Conservation (phyloP, 1,140 invertebrate species). For the Drosophila suzukii region DNA sequence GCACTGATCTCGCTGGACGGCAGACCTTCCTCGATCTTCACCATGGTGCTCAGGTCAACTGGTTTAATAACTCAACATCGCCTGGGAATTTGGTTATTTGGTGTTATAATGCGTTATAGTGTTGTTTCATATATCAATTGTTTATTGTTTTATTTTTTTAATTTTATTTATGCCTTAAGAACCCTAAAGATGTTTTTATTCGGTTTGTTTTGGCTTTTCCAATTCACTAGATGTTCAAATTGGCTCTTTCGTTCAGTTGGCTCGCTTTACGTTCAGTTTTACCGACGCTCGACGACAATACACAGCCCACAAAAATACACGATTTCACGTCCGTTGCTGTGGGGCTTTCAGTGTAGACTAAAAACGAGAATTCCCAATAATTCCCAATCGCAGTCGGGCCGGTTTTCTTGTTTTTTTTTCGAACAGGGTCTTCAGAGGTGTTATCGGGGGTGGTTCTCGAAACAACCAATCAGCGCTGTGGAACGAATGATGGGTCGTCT, state of each 20-base stretch:
- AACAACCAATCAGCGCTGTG: slow-evolving; percentile 63
- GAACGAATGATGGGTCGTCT: slow-evolving; percentile 27
- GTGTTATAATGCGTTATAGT: too few species aligned
- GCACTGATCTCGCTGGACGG: slow-evolving; percentile 51
- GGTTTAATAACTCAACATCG: slow-evolving; percentile 10
- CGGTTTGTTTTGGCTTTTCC: not conserved
- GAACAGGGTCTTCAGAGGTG: slow-evolving; percentile 1
- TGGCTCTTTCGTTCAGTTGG: slow-evolving; percentile 26
- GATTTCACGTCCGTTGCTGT: slow-evolving; percentile 70
- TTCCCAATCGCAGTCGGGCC: slow-evolving; percentile 56
- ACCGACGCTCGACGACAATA: slow-evolving; percentile 36
- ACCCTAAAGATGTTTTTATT: not conserved
- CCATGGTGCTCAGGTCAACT: slow-evolving; percentile 53
- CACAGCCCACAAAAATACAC: slow-evolving; percentile 35
- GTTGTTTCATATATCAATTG: not conserved
- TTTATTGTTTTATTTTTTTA: not conserved
- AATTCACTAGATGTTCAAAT: slow-evolving; percentile 28
- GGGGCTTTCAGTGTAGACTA: slow-evolving; percentile 78
- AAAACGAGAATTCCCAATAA: slow-evolving; percentile 67
- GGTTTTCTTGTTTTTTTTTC: slow-evolving; percentile 27
- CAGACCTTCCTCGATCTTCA: slow-evolving; percentile 71
- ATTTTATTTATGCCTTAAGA: not conserved
- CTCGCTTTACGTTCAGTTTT: slow-evolving; percentile 24
- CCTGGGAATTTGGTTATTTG: slow-evolving; percentile 1
- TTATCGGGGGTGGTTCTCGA: slow-evolving; percentile 25